Conservation (phyloP, 2,797 vertebrate genomes). For the Vespertilio murinus region DNA sequence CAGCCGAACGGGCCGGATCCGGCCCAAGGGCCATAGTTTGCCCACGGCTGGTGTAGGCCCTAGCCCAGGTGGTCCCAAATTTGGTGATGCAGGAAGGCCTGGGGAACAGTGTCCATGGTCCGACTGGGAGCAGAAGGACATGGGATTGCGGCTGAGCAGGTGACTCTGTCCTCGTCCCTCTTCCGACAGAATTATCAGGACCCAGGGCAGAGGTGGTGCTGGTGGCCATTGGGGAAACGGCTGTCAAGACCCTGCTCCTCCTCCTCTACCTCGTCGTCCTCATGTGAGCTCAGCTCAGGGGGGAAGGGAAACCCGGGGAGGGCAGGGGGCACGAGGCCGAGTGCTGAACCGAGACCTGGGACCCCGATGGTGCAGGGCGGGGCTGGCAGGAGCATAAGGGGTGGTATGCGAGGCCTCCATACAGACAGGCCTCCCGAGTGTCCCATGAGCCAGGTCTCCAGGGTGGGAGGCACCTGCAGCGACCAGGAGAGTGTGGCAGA, state of each 20-base stretch:
- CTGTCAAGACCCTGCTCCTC: slow-evolving; percentile 2
- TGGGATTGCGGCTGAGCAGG: not conserved
- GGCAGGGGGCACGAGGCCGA: not conserved
- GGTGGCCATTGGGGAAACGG: fast-evolving
- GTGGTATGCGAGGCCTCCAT: too few relatives aligned
- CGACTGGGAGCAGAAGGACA: not conserved
- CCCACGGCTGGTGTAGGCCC: too few relatives aligned
- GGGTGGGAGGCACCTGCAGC: fast-evolving
- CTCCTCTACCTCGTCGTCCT: slow-evolving; percentile 6
- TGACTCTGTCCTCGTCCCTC: not conserved
- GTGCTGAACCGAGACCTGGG: not conserved
- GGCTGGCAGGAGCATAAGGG: not conserved
- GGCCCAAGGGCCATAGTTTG: too few relatives aligned
- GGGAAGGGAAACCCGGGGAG: fast-evolving
- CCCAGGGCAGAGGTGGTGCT: not conserved
- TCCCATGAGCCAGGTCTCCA: too few relatives aligned
- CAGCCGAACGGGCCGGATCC: too few relatives aligned
- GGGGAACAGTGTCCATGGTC: fast-evolving
- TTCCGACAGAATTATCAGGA: not conserved
- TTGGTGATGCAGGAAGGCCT: not conserved
- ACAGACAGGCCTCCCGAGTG: fast-evolving
- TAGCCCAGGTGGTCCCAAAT: too few relatives aligned
- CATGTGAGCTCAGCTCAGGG: not conserved
- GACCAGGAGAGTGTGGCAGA: not conserved
- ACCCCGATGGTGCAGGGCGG: fast-evolving